Evolutionary conservation across 2,888 invertebrate genomes (phyloP), one percentile per base, ranked within the genome.

Genomic region (Megalurothrips usitatus): DNA sequence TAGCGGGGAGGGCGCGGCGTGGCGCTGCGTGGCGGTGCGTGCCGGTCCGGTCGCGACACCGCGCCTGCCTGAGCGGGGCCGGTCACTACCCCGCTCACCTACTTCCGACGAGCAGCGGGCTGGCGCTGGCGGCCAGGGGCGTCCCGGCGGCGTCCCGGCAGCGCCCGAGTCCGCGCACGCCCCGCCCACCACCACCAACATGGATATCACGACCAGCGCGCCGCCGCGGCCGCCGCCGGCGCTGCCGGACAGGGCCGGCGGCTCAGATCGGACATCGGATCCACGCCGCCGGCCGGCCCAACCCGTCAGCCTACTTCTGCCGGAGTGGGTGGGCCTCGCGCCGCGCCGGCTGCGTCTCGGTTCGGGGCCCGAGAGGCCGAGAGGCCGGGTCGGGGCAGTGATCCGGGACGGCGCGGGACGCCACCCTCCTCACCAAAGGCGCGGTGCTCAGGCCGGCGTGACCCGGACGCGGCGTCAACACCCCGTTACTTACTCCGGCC

Each of bases 21-120:
- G 19, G 52, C 23, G 9, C 9, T 0, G 68, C 68, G 23, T n/a
- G 23, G 68, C 68, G 68, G 68, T n/a, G 63, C 19, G 52, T 52
- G 52, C 52, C n/a, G 3, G 23, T 23, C 26, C 68, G 68, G 23
- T 63, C 63, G 11, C 68, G 11, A 68, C 68, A 19, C 23, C 23
- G 68, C 23, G 19, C 68, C 19, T 68, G 23, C 68, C 23, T 68
- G n/a, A 10, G 68, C 52, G 17, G 3, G 23, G 68, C 26, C 68
- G 68, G 23, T 68, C 68, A n/a, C 68, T 23, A 68, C 68, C 68
- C 68, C 23, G 68, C 23, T 68, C 68, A 68, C 68, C 68, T 68
- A 68, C 68, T 68, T 68, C 68, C 68, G 68, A 68, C 14, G 34
- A 43, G 52, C 52, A 17, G 12, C 52, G 4, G 2, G 52, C 4